Evolutionary conservation across 1,140 invertebrate species (phyloP).

Genomic region (Drosophila tani): DNA sequence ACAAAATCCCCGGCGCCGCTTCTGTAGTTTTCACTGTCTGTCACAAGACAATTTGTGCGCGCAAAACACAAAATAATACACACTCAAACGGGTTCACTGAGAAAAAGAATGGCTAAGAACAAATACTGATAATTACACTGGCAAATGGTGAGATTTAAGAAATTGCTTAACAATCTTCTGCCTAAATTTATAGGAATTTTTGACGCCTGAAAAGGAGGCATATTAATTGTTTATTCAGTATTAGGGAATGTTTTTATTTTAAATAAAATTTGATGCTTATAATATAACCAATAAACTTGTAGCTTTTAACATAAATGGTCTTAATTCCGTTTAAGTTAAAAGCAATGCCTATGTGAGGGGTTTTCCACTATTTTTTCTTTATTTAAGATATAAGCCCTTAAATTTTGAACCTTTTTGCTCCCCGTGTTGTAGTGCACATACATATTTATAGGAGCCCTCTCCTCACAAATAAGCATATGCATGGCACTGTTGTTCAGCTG

Average conservation of each 20-base stretch:
- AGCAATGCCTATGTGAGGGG: neutral
- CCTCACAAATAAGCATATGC: slow-evolving; percentile 71
- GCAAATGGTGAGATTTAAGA: too few relatives aligned
- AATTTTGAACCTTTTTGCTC: neutral
- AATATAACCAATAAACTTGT: too few relatives aligned
- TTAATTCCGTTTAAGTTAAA: neutral
- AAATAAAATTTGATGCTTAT: too few relatives aligned
- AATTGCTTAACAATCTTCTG: too few relatives aligned
- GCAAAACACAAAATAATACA: slow-evolving; percentile 82
- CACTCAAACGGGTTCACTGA: slow-evolving; percentile 36
- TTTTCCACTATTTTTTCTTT: too few relatives aligned
- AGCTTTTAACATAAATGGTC: too few relatives aligned
- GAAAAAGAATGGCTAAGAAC: neutral
- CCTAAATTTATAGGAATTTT: too few relatives aligned
- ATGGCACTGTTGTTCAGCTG: slow-evolving; percentile 73
- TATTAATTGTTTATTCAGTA: too few relatives aligned
- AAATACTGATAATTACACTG: too few relatives aligned
- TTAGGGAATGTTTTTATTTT: too few relatives aligned
- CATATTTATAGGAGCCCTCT: slow-evolving; percentile 38
- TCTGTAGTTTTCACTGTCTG: slow-evolving; percentile 80
- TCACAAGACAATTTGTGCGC: slow-evolving; percentile 83
- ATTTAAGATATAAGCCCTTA: neutral
- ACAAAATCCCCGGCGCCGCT: slow-evolving; percentile 61
- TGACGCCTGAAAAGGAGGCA: too few relatives aligned
- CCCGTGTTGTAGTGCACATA: slow-evolving; percentile 21